Evolutionary conservation across 2,797 vertebrate genomes (phyloP), one percentile per base, ranked within the genome.

Genomic region (Sebastes variabilis): DNA sequence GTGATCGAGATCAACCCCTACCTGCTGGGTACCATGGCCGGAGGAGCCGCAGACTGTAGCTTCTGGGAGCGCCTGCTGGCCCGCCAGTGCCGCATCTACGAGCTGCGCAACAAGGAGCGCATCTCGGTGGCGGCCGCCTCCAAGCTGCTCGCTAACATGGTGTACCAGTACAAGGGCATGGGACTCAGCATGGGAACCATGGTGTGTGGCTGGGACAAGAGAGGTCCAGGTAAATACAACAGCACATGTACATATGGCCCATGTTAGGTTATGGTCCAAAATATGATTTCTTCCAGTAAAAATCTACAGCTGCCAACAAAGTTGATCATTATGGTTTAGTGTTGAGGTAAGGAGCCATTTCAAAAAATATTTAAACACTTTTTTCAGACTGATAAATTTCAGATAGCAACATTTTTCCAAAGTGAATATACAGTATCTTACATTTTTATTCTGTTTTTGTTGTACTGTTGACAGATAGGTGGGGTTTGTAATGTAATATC

Each of bases 131-230:
- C 97, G 0, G 97, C 97, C 0, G 97, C 97, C 16, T 98, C 97
- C 80, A 98, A 98, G 71, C 94, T 98, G 80, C 95, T 98, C 1
- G 97, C 97, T 22, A 99, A 98, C 94, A 98, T 99, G 97, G 97
- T 98, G 55, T 99, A 98, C 89, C 97, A 98, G 92, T 98, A 98
- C 94, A 98, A 98, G 85, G 97, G 97, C 84, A 97, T 98, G 97
- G 97, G 97, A 5, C 97, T 98, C 66, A 97, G 97, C 92, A 98
- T 98, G 97, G 97, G 97, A 52, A 98, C 97, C 91, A 98, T 98
- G 97, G 97, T 98, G 84, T 98, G 97, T 80, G 97, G 97, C 87
- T 98, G 97, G 97, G 97, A 98, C 94, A 98, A 98, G 93, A 95
- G 97, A 90, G 97, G 97, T 2, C 97, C 97, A 88, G 97, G 97